These are phyloP conservation scores for Pseudomyrmex dendroicus DNA, from an alignment of 1,140 invertebrate genomes.

Conservation along the genomic window DNA sequence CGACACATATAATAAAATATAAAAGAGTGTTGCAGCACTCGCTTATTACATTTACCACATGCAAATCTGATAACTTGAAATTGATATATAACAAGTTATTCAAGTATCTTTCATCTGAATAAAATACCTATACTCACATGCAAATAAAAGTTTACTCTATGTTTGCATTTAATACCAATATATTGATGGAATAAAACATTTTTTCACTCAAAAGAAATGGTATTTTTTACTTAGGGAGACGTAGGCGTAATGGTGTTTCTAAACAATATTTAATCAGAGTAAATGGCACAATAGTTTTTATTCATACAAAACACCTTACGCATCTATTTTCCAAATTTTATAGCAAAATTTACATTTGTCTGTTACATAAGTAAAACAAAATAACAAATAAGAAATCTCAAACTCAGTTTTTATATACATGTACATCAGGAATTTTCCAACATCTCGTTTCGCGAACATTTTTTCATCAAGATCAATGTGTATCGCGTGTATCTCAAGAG, in stretches of 20 bases:
- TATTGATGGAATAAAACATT: not conserved
- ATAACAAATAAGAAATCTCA: too few species aligned
- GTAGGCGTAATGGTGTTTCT: too few species aligned
- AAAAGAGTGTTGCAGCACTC: conserved; percentile 43
- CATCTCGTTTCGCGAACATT: too few species aligned
- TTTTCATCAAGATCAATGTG: too few species aligned
- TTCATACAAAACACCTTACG: conserved; percentile 18
- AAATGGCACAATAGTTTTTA: conserved; percentile 61
- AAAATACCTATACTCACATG: conserved; percentile 45
- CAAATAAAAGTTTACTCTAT: not conserved
- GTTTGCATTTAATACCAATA: not conserved
- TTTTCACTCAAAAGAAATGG: too few species aligned
- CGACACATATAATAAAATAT: conserved; percentile 3
- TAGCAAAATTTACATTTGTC: not conserved
- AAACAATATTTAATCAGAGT: conserved; percentile 49
- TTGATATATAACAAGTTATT: conserved; percentile 20
- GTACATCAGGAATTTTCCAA: too few species aligned
- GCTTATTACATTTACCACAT: not conserved
- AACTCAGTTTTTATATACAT: too few species aligned
- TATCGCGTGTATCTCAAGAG: too few species aligned
- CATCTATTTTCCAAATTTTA: not conserved
- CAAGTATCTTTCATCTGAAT: too few species aligned
- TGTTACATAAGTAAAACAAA: not conserved
- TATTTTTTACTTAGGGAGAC: too few species aligned
- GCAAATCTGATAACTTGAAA: conserved; percentile 47